Conservation (phyloP, 2,113 vertebrate genomes). For the Entomyzon cyanotis region DNA sequence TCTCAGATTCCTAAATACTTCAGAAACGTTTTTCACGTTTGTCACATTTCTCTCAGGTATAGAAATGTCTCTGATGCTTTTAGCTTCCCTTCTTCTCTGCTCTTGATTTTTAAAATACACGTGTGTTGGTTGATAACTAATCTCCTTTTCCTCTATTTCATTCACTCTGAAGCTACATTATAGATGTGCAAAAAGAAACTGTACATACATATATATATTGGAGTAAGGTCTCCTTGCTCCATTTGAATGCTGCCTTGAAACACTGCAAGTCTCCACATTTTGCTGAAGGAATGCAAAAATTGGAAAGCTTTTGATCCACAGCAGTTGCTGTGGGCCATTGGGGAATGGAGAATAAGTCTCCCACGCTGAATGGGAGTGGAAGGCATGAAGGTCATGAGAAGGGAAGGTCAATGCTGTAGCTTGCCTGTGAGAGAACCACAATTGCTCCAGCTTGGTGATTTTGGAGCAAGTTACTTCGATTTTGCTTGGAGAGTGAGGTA, state of each 20-base stretch:
- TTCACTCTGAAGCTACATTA: neutral
- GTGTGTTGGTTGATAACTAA: neutral
- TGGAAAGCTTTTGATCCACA: neutral
- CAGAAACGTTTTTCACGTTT: neutral
- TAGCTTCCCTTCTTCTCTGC: neutral
- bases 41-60: neutral
- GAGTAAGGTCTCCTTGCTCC: neutral
- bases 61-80: neutral
- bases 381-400: neutral
- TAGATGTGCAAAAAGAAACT: neutral
- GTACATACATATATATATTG: neutral
- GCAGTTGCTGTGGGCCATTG: neutral
- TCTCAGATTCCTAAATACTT: neutral
- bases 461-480: slow-evolving; percentile 22
- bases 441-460: slow-evolving; percentile 6
- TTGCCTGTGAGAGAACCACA: neutral
- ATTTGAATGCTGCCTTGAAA: neutral
- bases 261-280: neutral
- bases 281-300: neutral
- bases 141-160: neutral
- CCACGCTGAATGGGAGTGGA: neutral
- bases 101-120: neutral
- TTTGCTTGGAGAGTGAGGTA: slow-evolving; percentile 47
- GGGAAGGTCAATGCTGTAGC: neutral
- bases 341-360: neutral